phyloP scores from a whole-genome alignment of 2,113 vertebrate genomes.

The Terrapene triunguis region DNA sequence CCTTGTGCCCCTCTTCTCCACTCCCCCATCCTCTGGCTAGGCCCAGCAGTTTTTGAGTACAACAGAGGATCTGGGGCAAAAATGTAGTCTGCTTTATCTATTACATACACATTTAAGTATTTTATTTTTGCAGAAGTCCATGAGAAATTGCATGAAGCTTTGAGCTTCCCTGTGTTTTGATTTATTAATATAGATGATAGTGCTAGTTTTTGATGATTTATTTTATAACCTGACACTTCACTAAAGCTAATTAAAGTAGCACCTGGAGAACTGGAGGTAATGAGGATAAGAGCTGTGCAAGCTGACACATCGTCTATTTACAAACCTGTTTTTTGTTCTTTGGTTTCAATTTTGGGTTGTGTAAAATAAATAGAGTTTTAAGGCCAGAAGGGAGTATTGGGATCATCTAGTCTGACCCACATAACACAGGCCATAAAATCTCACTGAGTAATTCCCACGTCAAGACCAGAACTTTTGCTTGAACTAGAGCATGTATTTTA shows the following conservation, averaged over 20 bases:
- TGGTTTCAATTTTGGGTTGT: background rate
- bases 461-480: background rate
- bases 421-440: background rate
- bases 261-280: background rate
- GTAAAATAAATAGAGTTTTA: background rate
- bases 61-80: background rate
- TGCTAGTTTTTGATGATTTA: background rate
- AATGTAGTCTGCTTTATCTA: background rate
- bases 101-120: background rate
- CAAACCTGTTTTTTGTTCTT: background rate
- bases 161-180: background rate
- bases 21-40: background rate
- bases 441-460: rapidly evolving
- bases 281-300: background rate
- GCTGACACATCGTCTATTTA: background rate
- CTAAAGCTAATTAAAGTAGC: background rate
- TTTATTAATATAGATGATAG: background rate
- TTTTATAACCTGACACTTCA: background rate
- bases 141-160: background rate
- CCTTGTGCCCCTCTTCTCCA: background rate
- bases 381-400: background rate
- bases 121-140: background rate
- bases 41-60: background rate
- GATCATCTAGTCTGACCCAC: background rate
- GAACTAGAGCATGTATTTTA: background rate